Base-by-base conservation (phyloP, 2,113 vertebrate genomes). In the Oryzias javanicus region DNA sequence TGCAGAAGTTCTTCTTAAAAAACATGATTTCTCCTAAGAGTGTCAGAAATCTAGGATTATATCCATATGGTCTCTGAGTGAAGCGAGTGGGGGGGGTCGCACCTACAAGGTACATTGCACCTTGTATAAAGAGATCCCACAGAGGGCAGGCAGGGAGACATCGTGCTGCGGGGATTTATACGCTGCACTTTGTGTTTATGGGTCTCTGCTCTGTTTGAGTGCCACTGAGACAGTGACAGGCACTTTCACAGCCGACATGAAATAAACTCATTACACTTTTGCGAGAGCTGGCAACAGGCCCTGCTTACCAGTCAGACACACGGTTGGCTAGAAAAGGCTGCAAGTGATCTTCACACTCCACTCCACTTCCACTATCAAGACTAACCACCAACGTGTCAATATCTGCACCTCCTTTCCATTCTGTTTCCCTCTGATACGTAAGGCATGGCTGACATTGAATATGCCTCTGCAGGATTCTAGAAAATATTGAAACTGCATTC, bases 221-320 rank as follows among this genome's bases (percentile, higher is more conserved):
- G 84, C 74, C 74, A 80, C 80, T 50, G 62, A 87, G 83, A 81
- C 77, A 79, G 79, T 79, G 88, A 80, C 65, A 58, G 76, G 81
- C 80, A 87, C 84, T 81, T 88, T 88, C 82, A 86, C 83, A 75
- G 85, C 75, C 67, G 72, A 86, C 86, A 86, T 89, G 84, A 88
- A 89, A 90, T 87, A 86, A 89, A 89, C 79, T 86, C 81, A 89
- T 90, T 90, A 89, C 76, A 80, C 76, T 64, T 82, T 72, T 35
- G 75, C 56, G 45, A 82, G 78, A 27, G 55, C 68, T 84, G 81
- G 78, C 83, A 78, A 72, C 25, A 51, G 66, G 74, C 79, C 76
- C 72, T n/a, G 74, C 79, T 74, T 61, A 60, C 64, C 76, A 70
- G 74, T 18, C 19, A 76, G 71, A 60, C 72, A 53, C 64, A 58